These are phyloP conservation scores for Ailurus styani DNA, from an alignment of 2,113 vertebrate genomes.

Conservation along the genomic window DNA sequence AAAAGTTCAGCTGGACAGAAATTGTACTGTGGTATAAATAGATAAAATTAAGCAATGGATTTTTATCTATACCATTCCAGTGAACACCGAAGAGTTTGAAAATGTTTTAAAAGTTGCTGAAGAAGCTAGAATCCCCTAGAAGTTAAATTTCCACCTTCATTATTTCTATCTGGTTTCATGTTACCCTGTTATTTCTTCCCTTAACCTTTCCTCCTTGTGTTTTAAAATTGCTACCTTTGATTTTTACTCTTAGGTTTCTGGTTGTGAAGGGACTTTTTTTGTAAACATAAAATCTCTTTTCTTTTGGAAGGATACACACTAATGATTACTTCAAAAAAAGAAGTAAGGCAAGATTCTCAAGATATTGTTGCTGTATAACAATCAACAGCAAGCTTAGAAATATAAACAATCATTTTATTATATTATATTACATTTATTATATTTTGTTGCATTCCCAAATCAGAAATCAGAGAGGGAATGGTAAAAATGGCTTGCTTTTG, in stretches of 20 bases:
- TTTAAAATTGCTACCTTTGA: conserved; percentile 5
- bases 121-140: not conserved
- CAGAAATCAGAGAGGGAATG: not conserved
- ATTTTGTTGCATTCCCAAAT: not conserved
- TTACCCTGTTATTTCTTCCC: not conserved
- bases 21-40: not conserved
- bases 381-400: not conserved
- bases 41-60: not conserved
- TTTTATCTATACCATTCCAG: not conserved
- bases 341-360: not conserved
- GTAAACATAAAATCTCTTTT: not conserved
- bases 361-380: not conserved
- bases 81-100: not conserved
- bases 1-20: not conserved
- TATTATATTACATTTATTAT: not conserved
- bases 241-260: not conserved
- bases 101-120: not conserved
- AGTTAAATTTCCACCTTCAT: not conserved
- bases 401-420: not conserved
- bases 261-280: not conserved
- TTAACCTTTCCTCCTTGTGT: not conserved
- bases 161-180: not conserved
- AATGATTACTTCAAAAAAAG: not conserved
- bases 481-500: not conserved
- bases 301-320: not conserved